Conservation (phyloP, 1,140 invertebrate species). For the Orius insidiosus region DNA sequence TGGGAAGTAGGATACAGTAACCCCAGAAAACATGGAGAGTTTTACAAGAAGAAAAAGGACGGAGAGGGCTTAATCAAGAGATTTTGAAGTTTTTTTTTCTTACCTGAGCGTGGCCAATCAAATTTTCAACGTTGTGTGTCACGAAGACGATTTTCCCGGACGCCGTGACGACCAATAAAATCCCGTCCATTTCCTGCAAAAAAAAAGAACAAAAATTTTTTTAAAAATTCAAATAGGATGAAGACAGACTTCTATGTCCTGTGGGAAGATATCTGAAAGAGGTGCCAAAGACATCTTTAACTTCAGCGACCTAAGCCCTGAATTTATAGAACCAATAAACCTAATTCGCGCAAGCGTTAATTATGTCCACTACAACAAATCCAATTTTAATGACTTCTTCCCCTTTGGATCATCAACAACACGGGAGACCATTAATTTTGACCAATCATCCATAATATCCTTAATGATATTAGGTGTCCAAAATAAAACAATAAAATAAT, state of each 20-base stretch:
- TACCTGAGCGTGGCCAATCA: slow-evolving; percentile 72
- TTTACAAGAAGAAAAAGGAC: too few species aligned
- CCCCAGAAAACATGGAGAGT: too few species aligned
- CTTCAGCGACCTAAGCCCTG: too few species aligned
- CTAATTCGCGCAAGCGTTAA: too few species aligned
- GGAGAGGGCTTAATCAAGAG: too few species aligned
- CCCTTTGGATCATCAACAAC: neutral
- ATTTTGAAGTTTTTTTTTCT: slow-evolving; percentile 17
- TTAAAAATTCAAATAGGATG: neutral
- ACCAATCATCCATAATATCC: neutral
- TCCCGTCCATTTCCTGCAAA: slow-evolving; percentile 39
- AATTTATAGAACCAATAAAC: too few species aligned
- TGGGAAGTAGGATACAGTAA: neutral
- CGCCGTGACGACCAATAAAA: slow-evolving; percentile 60
- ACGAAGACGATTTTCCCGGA: slow-evolving; percentile 76
- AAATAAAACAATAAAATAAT: too few species aligned
- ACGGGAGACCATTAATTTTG: neutral
- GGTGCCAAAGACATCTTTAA: too few species aligned
- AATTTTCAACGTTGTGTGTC: slow-evolving; percentile 62
- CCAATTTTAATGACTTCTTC: neutral
- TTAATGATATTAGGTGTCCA: neutral
- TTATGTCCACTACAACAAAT: too few species aligned
- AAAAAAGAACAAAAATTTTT: neutral
- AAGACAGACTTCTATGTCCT: too few species aligned
- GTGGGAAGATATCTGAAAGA: too few species aligned